Evolutionary conservation across 2,888 invertebrate species (phyloP).

Genomic region (Uropetala carovei): DNA sequence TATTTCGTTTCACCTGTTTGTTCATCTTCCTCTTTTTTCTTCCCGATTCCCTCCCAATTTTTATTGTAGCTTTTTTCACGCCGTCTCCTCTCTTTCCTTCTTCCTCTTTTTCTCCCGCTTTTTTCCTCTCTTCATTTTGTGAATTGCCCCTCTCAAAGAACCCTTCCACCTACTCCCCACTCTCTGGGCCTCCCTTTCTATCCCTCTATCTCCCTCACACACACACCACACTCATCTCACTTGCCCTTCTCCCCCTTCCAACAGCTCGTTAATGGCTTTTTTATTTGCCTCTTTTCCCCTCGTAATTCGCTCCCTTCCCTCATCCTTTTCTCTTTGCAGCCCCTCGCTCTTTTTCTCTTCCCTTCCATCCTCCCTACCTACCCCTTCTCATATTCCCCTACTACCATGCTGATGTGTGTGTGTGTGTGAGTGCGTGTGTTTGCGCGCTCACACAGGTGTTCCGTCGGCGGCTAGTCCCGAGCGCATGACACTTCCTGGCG

Average conservation of each 20-base stretch:
- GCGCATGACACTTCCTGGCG: slow-evolving; percentile 30
- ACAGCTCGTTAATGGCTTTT: slow-evolving; percentile 57
- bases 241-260: neutral
- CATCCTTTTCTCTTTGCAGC: neutral
- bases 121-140: slow-evolving; percentile 48
- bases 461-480: neutral
- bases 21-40: neutral
- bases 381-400: neutral
- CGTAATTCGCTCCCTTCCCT: slow-evolving; percentile 34
- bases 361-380: neutral
- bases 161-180: neutral
- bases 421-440: neutral
- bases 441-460: slow-evolving; percentile 23
- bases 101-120: neutral
- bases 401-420: neutral
- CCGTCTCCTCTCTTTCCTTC: neutral
- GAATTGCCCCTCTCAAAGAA: slow-evolving; percentile 41
- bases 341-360: neutral
- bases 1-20: neutral
- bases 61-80: neutral
- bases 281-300: slow-evolving; percentile 59
- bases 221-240: neutral
- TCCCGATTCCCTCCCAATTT: neutral
- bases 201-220: slow-evolving; percentile 5
- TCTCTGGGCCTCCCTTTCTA: neutral